These are phyloP conservation scores for Sturnira hondurensis DNA, from an alignment of 2,113 vertebrate genomes.

Conservation along the genomic window DNA sequence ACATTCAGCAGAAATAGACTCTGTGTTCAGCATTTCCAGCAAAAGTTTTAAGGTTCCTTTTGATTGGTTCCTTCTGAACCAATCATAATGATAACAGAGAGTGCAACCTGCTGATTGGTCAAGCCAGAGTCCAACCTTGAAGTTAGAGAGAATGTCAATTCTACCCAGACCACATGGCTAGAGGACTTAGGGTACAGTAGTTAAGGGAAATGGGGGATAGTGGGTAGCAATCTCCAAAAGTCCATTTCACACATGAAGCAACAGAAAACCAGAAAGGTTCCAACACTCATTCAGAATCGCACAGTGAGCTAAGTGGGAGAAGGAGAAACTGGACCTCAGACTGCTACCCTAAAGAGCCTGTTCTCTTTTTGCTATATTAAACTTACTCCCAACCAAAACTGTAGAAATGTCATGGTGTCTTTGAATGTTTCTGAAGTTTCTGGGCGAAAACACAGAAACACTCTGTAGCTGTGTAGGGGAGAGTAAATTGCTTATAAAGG, in stretches of 20 bases:
- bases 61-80: neutral
- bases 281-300: neutral
- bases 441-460: neutral
- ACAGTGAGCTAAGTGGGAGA: neutral
- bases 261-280: neutral
- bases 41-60: neutral
- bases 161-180: neutral
- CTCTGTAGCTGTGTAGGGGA: neutral
- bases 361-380: neutral
- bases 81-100: neutral
- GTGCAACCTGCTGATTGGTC: neutral
- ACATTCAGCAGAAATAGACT: neutral
- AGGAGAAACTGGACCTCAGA: neutral
- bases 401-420: neutral
- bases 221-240: neutral
- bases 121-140: neutral
- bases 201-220: neutral
- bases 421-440: neutral
- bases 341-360: neutral
- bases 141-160: neutral
- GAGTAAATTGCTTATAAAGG: conserved; percentile 52
- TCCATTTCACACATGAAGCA: neutral
- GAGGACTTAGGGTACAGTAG: neutral
- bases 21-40: neutral
- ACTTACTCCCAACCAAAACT: neutral